Evolutionary conservation across 35 echinoderm and acorn worm genomes (phyloP), one percentile per base, ranked within the genome.

Genomic region (Anneissia japonica): DNA sequence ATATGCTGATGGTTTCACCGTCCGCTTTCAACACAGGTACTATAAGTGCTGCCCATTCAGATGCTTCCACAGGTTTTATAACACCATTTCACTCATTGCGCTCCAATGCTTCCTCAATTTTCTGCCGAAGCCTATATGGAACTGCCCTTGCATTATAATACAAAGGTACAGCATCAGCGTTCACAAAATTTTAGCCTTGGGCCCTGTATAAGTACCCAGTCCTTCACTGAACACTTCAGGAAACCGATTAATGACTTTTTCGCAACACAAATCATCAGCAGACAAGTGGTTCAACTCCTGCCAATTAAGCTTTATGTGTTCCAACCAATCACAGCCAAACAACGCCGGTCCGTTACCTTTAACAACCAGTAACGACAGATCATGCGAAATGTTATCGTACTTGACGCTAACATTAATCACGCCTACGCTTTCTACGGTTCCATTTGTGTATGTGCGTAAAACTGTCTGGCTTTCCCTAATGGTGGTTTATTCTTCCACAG

Each of bases 121-220:
- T 13, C 32, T 51, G 32, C 35, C 81, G 81, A 30, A 93, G 82
- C 40, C 84, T 29, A 73, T 90, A 87, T 5, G 88, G 93, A 10
- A 94, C 93, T 36, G 92, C 83, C 10, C 92, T 40, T 72, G 92
- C 75, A 21, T 87, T 89, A 38, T 40, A 80, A 37, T 82, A 91
- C 16, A 84, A 74, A 3, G 51, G 93, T 34, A 35, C 46, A 1
- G 88, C 79, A 34, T 77, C 77, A 0, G 85, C 36, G 30, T 86
- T 86, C 1, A 94, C 19, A 40, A 38, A 30, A 91, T 26, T 13
- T 46, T n/a, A 72, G 92, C 88, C 19, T 80, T 84, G 43, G 79
- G 82, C 9, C 75, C 82, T 38, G 21, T 84, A 37, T 84, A 84
- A 1, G 82, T 84, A 0, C 79, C 79, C 31, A 39, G 46, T 14